A percentile compares a stretch with the other conserved stretches of the same genome.
Conservation (phyloP, 2,113 vertebrate species). For the Gorsachius goisagi region DNA sequence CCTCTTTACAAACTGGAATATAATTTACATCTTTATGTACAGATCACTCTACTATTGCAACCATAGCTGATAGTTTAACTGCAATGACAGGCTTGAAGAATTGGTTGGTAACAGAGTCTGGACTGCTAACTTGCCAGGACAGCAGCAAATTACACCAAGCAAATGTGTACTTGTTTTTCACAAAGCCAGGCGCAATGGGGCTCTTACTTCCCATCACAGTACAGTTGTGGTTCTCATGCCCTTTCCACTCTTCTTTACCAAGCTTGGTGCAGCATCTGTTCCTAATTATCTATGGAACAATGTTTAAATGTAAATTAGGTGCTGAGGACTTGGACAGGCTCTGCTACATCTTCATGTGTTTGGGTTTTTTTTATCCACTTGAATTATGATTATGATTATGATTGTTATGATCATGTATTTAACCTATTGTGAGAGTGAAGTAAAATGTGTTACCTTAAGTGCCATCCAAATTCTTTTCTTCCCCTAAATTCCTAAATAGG, state of each 20-base stretch:
- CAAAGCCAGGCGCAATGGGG: not conserved
- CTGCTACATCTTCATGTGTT: not conserved
- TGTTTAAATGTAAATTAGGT: not conserved
- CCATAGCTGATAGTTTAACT: not conserved
- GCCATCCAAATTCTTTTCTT: not conserved
- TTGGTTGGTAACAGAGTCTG: not conserved
- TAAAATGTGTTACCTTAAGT: not conserved
- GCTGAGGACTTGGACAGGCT: not conserved
- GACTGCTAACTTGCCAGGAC: not conserved
- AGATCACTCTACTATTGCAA: not conserved
- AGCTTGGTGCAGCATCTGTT: not conserved
- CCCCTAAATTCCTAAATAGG: not conserved
- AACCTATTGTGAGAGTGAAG: not conserved
- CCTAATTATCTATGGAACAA: not conserved
- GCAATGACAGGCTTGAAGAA: not conserved
- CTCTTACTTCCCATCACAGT: not conserved
- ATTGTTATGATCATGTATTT: not conserved
- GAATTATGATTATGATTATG: not conserved
- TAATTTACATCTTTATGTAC: not conserved
- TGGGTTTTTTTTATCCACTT: rapidly evolving
- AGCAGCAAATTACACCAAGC: not conserved
- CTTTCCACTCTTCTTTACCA: not conserved
- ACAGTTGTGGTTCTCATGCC: not conserved
- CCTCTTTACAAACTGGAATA: not conserved
- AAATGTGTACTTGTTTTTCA: not conserved